Base-by-base conservation (phyloP, 2,888 invertebrate genomes). In the Pharmacophagus antenor region DNA sequence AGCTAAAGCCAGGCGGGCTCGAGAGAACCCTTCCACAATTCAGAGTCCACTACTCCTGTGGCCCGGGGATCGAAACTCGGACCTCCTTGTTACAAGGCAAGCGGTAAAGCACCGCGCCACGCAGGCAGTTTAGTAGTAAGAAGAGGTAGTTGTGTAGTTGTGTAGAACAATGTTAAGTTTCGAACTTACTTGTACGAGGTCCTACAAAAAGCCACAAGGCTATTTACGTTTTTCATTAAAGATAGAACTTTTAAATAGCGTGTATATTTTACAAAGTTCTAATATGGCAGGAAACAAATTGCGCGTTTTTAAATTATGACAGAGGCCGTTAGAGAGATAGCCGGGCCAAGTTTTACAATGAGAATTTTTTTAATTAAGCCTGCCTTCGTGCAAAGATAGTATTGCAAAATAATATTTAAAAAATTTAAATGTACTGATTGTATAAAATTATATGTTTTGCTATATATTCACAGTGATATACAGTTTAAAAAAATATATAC, bases 271-370 rank as follows among this genome's bases (percentile, higher is more conserved):
- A 48, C 18, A 56, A 56, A 56, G 56, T 49, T 47, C 48, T 56
- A 56, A 56, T 56, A 56, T 41, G 56, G 56, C 56, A 56, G 56
- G 56, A 56, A 56, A 56, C 48, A 56, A 56, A 56, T 56, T 56
- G 56, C 56, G 48, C 55, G 48, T 49, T 49, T 56, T 56, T 18
- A 56, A 56, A 56, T 49, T 56, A 56, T 56, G 56, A 58, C 58
- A 54, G 53, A 58, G 42, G 53, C 53, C 27, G 58, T 48, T 49
- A 58, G 25, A 58, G 58, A 58, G 41, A 58, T 58, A 58, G 58
- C 53, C 49, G 41, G 25, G 48, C 53, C 41, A 58, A 58, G 53
- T 49, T 58, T 42, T 42, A 58, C 58, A 58, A 58, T 58, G 53
- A 42, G 48, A 51, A 25, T 49, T 54, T 56, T n/a, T 58, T 58